A percentile compares a stretch with the other conserved stretches of the same genome.
Evolutionary conservation across 1,140 invertebrate species (phyloP).

Genomic region (Saccostrea cuccullata): DNA sequence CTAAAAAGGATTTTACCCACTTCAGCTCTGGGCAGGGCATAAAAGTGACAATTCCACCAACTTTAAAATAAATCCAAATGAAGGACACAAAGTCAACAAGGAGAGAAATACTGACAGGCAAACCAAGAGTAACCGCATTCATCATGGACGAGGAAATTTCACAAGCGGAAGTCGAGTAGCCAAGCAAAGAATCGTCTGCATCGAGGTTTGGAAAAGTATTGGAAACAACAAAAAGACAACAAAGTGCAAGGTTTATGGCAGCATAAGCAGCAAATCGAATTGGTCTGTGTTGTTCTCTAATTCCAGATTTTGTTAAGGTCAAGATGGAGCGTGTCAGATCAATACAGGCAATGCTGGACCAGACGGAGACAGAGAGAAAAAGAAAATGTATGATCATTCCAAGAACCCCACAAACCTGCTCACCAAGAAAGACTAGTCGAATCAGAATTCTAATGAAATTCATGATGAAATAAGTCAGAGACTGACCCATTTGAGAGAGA

Average conservation of each 20-base stretch:
- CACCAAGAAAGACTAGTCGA: not conserved
- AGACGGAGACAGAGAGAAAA: not conserved
- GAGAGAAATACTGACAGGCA: not conserved
- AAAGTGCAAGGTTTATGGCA: not conserved
- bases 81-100: not conserved
- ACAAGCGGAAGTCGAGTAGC: not conserved
- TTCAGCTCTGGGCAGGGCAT: not conserved
- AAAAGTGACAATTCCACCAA: not conserved
- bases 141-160: not conserved
- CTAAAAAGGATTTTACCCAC: not conserved
- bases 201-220: not conserved
- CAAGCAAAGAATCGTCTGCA: not conserved
- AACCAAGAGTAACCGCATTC: not conserved
- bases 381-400: constrained; percentile 12
- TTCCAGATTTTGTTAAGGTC: not conserved
- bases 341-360: not conserved
- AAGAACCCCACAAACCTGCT: not conserved
- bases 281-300: not conserved
- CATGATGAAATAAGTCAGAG: not conserved
- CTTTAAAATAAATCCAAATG: not conserved
- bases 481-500: not conserved
- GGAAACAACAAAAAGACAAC: not conserved
- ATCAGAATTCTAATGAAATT: not conserved
- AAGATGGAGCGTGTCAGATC: not conserved
- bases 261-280: not conserved